Percentiles rank a stretch among this genome's conserved stretches.
These are phyloP conservation scores for Stomorhina lunata DNA, from an alignment of 2,888 invertebrate species.

Conservation along the genomic window DNA sequence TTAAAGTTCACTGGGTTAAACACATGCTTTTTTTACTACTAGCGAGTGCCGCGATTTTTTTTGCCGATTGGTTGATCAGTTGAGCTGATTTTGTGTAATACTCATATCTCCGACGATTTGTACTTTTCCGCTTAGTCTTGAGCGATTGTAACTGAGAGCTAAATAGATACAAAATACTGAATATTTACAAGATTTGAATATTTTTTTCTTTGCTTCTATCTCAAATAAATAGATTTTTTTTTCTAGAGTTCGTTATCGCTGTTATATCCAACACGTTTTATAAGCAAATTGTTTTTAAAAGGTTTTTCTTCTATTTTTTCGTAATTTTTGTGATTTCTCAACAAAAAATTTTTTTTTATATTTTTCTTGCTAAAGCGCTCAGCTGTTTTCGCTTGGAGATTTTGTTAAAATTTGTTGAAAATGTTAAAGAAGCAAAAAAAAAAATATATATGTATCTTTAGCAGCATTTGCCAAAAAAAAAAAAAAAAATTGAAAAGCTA, in stretches of 20 bases:
- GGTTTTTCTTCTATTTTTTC: background rate
- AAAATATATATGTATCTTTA: too few relatives aligned
- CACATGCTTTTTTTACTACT: slow-evolving; percentile 40
- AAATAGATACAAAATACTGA: background rate
- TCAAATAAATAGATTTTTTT: background rate
- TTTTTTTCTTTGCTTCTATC: background rate
- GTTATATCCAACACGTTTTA: slow-evolving; percentile 16
- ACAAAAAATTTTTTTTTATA: background rate
- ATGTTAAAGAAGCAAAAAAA: background rate
- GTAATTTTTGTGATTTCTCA: slow-evolving; percentile 9
- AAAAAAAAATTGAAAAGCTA: slow-evolving; percentile 49
- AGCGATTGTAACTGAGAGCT: background rate
- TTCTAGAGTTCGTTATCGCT: slow-evolving; percentile 8
- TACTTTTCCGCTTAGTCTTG: too few relatives aligned
- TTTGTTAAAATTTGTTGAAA: slow-evolving; percentile 18
- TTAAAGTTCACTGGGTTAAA: slow-evolving; percentile 63
- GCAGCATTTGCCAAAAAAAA: slow-evolving; percentile 43
- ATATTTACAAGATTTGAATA: slow-evolving; percentile 30
- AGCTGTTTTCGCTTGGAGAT: slow-evolving; percentile 51
- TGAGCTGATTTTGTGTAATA: background rate
- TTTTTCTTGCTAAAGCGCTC: slow-evolving; percentile 31
- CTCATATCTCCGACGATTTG: too few relatives aligned
- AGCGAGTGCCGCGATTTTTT: background rate
- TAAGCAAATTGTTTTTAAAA: background rate
- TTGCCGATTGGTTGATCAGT: background rate